Percentiles rank a stretch among this genome's conserved stretches.
phyloP scores from a whole-genome alignment of 2,113 vertebrate species.

The Leptosomus discolor region DNA sequence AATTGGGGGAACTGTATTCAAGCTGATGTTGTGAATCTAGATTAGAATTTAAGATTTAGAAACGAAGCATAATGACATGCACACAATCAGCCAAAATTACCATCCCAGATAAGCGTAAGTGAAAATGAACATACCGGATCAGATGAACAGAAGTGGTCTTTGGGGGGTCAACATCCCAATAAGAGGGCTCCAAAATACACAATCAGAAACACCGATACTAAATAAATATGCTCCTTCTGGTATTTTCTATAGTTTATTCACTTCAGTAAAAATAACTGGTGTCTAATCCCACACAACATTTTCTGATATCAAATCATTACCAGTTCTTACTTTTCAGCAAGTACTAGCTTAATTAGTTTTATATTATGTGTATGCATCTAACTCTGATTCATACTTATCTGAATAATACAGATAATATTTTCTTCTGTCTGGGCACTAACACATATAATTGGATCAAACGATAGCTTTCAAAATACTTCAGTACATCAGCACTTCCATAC shows the following conservation, averaged over 20 bases:
- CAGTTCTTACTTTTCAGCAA: not conserved
- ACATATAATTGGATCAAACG: not conserved
- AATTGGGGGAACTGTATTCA: not conserved
- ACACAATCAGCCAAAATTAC: not conserved
- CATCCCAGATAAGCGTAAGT: rapidly evolving
- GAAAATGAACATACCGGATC: not conserved
- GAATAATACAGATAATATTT: not conserved
- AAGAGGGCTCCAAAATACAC: not conserved
- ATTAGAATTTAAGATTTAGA: not conserved
- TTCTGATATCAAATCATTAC: not conserved
- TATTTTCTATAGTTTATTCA: not conserved
- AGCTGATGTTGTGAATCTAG: not conserved
- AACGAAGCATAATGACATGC: not conserved
- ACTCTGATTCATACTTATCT: not conserved
- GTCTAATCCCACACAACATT: not conserved
- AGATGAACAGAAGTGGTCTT: not conserved
- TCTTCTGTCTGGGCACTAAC: not conserved
- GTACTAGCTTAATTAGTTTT: not conserved
- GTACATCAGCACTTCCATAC: not conserved
- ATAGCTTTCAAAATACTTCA: not conserved
- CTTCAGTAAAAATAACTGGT: not conserved
- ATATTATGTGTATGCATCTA: not conserved
- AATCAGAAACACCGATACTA: not conserved
- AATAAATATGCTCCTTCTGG: not conserved
- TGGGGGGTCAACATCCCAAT: not conserved